Conservation (phyloP, 2,113 vertebrate genomes). For the Danionella cerebrum region DNA sequence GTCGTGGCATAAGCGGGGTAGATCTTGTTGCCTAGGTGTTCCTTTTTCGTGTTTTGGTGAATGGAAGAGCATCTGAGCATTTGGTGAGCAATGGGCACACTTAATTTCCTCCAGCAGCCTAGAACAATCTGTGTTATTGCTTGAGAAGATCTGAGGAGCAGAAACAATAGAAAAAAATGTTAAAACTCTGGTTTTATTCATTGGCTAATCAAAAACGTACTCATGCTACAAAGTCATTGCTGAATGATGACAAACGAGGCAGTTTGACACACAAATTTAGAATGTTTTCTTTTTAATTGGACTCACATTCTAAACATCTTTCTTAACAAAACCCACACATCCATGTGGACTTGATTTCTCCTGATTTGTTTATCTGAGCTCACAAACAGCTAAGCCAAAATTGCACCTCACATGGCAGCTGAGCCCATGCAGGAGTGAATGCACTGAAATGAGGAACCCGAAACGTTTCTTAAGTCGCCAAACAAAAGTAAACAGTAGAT, state of each 20-base stretch:
- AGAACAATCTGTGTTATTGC: slow-evolving; percentile 95
- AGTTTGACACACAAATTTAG: neutral
- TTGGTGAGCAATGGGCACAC: slow-evolving; percentile 93
- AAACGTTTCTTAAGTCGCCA: slow-evolving; percentile 66
- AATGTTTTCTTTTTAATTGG: slow-evolving; percentile 1
- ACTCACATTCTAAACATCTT: slow-evolving; percentile 25
- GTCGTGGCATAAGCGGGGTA: slow-evolving; percentile 89
- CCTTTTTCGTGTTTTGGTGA: slow-evolving; percentile 74
- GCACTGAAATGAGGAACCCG: slow-evolving; percentile 52
- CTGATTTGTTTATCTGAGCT: slow-evolving; percentile 48
- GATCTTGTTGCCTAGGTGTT: slow-evolving; percentile 76
- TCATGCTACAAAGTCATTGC: neutral
- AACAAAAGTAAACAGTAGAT: slow-evolving; percentile 76
- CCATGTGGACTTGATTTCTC: slow-evolving; percentile 29
- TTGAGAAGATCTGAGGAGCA: slow-evolving; percentile 84
- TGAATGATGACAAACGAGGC: neutral
- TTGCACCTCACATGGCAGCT: slow-evolving; percentile 40
- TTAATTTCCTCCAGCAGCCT: slow-evolving; percentile 94
- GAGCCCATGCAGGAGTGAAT: slow-evolving; percentile 38
- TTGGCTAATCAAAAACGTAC: neutral
- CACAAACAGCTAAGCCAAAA: slow-evolving; percentile 38
- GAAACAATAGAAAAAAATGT: slow-evolving; percentile 27
- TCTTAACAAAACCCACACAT: slow-evolving; percentile 5
- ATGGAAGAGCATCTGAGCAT: slow-evolving; percentile 90
- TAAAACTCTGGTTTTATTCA: slow-evolving; percentile 23